Base-by-base conservation (phyloP, 2,113 vertebrate species). In the Chaenogobius annularis region DNA sequence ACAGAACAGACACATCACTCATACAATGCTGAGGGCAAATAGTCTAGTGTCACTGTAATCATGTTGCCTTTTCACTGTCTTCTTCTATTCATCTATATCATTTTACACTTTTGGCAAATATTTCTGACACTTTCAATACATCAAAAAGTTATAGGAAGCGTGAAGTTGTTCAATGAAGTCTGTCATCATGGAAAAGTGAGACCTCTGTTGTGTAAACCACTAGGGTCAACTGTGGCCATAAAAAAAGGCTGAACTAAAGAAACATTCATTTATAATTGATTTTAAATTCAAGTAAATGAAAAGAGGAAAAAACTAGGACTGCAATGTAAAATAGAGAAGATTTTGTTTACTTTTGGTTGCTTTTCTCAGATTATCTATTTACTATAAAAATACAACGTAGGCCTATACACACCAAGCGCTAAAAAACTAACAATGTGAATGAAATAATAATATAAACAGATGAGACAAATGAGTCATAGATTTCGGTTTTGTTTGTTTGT, bases 11-110 rank as follows among this genome's bases (percentile, higher is more conserved):
- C 54, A 3, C 55, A 87, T 86, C 88, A 89, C 67, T 90, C 89
- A 92, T 52, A 69, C 63, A 47, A 52, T 1, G 43, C 77, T 80
- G 52, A 77, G 67, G 83, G 84, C 79, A 79, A 86, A 88, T 88
- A 87, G 68, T 76, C 89, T 64, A 87, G 77, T 74, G 73, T 89
- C 66, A 77, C 68, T 55, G 76, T 87, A 82, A 87, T 89, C 20
- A 78, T 70, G 59, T 75, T 81, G 66, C 54, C 44, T 69, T 88
- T 80, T 73, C 61, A n/a, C 63, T 55, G 75, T 83, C 78, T 77
- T 67, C 35, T 70, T 68, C 61, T 58, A 68, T 81, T 62, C 63
- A 14, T 15, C 71, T 37, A 64, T 19, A 31, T 73, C 10, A 50
- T 56, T 74, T 58, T 66, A 14, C 14, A 19, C 13, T 68, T 56